Evolutionary conservation across 2,888 invertebrate genomes (phyloP), one percentile per base, ranked within the genome.

Genomic region (Agelastica alni): DNA sequence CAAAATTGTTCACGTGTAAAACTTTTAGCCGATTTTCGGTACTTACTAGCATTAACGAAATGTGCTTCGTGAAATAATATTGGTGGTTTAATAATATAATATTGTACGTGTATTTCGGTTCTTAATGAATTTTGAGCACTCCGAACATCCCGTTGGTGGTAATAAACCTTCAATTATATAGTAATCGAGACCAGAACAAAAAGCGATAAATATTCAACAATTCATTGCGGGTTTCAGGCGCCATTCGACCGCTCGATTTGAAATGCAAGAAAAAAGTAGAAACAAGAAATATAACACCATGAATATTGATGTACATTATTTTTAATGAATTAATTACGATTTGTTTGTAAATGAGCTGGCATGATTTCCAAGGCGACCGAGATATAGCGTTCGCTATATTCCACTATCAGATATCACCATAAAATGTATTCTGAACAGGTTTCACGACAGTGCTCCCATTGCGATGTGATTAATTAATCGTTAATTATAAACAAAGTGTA

Each of bases 281-380:
- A 12, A 17, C 20, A 13, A 13, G 9, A 36, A 9, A 13, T 34
- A 18, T 37, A 18, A 5, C n/a, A n/a, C 10, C 4, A 10, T 37
- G 18, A 37, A n/a, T 37, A 17, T 37, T 37, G 17, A 18, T 18
- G 17, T 13, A 13, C 17, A 36, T 36, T 36, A 36, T 18, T 43
- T 43, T 43, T 31, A 31, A 18, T 32, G 44, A 32, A 32, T 32
- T 44, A 44, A 44, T 44, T 44, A 32, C 5, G 18, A 20, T 32
- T 44, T 44, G 44, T 44, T 44, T 44, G 44, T 32, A 44, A 44
- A 32, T 44, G 44, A 44, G 5, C 4, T 9, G 14, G 31, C 12
- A 41, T 6, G 22, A 37, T 31, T 30, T 31, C 20, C 49, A 49
- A 49, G 49, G 49, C 30, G 30, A 49, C 49, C 32, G 13, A 20